phyloP scores from a whole-genome alignment of 1,140 invertebrate species.

The Sipha flava region DNA sequence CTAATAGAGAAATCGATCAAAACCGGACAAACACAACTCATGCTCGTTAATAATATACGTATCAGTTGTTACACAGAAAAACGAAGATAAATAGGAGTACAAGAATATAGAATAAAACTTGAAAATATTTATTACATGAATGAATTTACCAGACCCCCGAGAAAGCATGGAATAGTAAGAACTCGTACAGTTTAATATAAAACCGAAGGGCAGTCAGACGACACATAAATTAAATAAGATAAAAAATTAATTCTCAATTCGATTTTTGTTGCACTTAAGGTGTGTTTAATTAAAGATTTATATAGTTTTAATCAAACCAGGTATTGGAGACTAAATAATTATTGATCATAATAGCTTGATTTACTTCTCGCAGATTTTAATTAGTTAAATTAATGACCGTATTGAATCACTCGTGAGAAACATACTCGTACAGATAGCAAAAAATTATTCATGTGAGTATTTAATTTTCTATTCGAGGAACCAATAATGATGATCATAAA shows the following conservation, averaged over 20 bases:
- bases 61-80: background rate
- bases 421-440: too few species aligned
- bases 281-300: too few species aligned
- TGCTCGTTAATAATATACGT: background rate
- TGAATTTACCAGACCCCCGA: background rate
- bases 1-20: constrained; percentile 14
- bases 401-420: background rate
- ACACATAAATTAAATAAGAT: background rate
- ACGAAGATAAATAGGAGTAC: background rate
- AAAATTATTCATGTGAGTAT: background rate
- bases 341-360: background rate
- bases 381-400: background rate
- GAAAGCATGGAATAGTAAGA: background rate
- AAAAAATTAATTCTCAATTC: background rate
- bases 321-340: too few species aligned
- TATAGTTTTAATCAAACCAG: too few species aligned
- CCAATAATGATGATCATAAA: too few species aligned
- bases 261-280: too few species aligned
- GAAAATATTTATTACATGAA: background rate
- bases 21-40: background rate
- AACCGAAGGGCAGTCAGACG: too few species aligned
- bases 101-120: background rate
- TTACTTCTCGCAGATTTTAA: background rate
- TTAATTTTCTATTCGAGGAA: background rate
- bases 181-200: background rate